phyloP scores from a whole-genome alignment of 2,888 invertebrate species.

The Ischnus inquisitorius region DNA sequence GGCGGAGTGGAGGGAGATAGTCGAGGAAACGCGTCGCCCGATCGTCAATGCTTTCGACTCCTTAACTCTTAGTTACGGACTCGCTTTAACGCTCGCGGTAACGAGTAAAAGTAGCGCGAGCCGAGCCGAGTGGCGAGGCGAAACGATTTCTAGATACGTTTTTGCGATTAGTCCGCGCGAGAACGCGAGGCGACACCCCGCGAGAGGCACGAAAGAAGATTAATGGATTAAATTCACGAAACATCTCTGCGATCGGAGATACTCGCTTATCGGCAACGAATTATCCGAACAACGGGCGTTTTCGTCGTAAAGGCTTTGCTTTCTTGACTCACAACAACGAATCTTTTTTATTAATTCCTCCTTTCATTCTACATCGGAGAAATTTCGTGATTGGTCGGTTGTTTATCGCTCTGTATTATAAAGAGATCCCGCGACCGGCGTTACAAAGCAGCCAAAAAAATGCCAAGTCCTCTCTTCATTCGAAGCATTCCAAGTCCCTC shows the following conservation, averaged over 20 bases:
- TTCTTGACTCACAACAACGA: too few species aligned
- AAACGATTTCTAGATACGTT: constrained; percentile 52
- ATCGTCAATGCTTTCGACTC: constrained; percentile 30
- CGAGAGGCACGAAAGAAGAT: constrained; percentile 17
- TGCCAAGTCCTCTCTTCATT: too few species aligned
- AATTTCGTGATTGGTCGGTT: too few species aligned
- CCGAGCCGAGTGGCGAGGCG: not conserved
- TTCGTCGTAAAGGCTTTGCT: too few species aligned
- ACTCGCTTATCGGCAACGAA: not conserved
- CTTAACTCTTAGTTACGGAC: not conserved
- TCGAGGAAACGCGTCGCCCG: constrained; percentile 41
- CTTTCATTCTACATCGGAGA: too few species aligned
- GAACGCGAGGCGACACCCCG: constrained; percentile 13
- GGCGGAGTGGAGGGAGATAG: constrained; percentile 16
- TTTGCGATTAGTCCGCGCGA: constrained; percentile 4
- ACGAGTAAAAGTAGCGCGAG: constrained; percentile 29
- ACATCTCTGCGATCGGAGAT: constrained; percentile 20
- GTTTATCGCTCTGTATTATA: too few species aligned
- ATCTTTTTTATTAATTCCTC: too few species aligned
- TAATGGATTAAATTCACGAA: constrained; percentile 44
- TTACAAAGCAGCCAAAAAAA: too few species aligned
- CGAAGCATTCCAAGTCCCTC: too few species aligned
- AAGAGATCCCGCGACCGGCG: too few species aligned
- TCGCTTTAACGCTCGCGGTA: constrained; percentile 13
- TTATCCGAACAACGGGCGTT: too few species aligned